Base-by-base conservation (phyloP, 2,797 vertebrate species). In the Rhyacichthys aspro region DNA sequence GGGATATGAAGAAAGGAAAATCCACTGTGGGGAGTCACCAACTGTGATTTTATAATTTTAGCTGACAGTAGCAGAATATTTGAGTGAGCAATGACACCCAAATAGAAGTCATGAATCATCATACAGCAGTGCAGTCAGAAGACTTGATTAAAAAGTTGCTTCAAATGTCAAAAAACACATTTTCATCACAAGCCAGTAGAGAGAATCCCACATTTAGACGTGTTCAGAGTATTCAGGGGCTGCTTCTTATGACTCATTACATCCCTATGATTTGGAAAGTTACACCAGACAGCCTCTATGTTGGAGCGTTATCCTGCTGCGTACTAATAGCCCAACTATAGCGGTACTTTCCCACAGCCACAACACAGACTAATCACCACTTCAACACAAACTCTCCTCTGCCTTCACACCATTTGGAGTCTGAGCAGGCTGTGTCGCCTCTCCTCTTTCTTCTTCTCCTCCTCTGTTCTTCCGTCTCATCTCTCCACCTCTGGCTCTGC, bases 401-500 rank as follows among this genome's bases (percentile, higher is more conserved):
- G 62, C 52, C 63, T 59, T 57, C 66, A 61, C 64, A 75, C 65
- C 75, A 84, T 86, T 73, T 73, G 81, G 67, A 88, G 77, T 86
- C 80, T 64, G 69, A 71, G 57, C 75, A 78, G 66, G 49, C 71
- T 16, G 28, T 47, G 47, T 72, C 57, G 34, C 43, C 57, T 15
- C 45, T 17, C 55, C 59, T 43, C 68, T 67, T 63, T 72, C 55
- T 85, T 75, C 57, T 70, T 78, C 84, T 68, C 17, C 38, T 18
- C 65, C 65, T 60, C 60, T 63, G 75, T 65, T 48, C 59, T 55
- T 82, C 41, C 53, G 28, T 84, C 84, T 87, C 77, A 84, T 87
- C 81, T 87, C 83, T 83, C 77, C 78, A 89, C 82, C 82, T 79
- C 86, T 86, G 82, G 79, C 82, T 85, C 73, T 70, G 79, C 82